Evolutionary conservation across 2,888 invertebrate species (phyloP).

Genomic region (Archips xylosteana): DNA sequence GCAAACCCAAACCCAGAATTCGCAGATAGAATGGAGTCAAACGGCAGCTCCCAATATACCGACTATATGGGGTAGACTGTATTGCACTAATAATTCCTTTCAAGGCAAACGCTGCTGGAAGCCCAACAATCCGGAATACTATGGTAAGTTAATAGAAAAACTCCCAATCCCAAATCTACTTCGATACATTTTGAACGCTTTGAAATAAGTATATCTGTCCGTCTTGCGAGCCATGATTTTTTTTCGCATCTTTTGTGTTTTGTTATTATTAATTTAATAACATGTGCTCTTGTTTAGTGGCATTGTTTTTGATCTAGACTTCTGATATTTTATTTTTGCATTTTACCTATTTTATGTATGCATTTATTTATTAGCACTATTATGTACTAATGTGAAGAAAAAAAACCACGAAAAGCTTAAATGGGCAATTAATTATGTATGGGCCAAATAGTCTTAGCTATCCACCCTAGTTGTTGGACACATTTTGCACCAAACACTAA

Average conservation of each 20-base stretch:
- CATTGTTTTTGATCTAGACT: background rate
- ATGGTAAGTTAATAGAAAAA: constrained; percentile 60
- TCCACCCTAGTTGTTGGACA: too few relatives aligned
- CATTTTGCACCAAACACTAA: too few relatives aligned
- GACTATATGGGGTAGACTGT: constrained; percentile 83
- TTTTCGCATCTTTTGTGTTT: background rate
- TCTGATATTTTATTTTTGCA: background rate
- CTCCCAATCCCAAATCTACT: background rate
- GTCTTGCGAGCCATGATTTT: background rate
- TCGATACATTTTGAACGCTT: background rate
- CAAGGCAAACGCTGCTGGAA: constrained; percentile 70
- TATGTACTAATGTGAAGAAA: too few relatives aligned
- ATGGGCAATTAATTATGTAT: too few relatives aligned
- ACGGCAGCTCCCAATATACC: constrained; percentile 72
- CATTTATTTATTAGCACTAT: too few relatives aligned
- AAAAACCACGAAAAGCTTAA: too few relatives aligned
- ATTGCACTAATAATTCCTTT: constrained; percentile 68
- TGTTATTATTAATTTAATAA: too few relatives aligned
- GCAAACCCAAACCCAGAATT: constrained; percentile 81
- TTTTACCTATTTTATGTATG: too few relatives aligned
- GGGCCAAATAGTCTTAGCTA: too few relatives aligned
- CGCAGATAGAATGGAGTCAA: constrained; percentile 80
- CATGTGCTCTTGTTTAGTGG: too few relatives aligned
- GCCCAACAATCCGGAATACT: constrained; percentile 64
- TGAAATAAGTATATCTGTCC: background rate